Percentiles rank a stretch among this genome's conserved stretches.
Evolutionary conservation across 1,140 invertebrate species (phyloP).

Genomic region (Muscidifurax raptorellus): DNA sequence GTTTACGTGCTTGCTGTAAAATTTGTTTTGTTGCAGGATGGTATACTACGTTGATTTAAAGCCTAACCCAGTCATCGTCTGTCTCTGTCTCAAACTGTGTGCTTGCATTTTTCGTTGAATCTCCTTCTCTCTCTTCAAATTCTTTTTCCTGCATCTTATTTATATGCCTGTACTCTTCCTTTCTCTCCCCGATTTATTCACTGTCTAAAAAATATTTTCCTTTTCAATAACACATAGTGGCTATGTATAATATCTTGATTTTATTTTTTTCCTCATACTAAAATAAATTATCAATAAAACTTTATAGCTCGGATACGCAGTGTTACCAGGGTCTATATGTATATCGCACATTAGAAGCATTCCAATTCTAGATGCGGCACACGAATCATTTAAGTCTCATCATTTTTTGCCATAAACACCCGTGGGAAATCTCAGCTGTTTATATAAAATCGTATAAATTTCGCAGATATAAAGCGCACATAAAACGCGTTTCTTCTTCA

Average conservation of each 20-base stretch:
- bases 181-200: neutral
- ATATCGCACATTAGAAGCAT: too few relatives aligned
- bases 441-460: too few relatives aligned
- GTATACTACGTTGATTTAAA: constrained; percentile 16
- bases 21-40: neutral
- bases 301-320: too few relatives aligned
- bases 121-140: neutral
- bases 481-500: too few relatives aligned
- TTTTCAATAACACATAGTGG: too few relatives aligned
- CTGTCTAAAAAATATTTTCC: neutral
- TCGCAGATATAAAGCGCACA: too few relatives aligned
- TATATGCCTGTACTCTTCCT: neutral
- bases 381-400: too few relatives aligned
- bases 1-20: neutral
- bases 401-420: too few relatives aligned
- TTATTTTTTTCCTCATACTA: neutral
- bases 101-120: neutral
- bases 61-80: constrained; percentile 11
- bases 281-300: too few relatives aligned
- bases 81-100: neutral
- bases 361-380: too few relatives aligned
- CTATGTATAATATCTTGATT: neutral
- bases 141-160: neutral
- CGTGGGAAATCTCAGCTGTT: too few relatives aligned
- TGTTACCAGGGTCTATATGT: too few relatives aligned